phyloP scores from a whole-genome alignment of 2,888 invertebrate genomes.

The Conus canariensis region DNA sequence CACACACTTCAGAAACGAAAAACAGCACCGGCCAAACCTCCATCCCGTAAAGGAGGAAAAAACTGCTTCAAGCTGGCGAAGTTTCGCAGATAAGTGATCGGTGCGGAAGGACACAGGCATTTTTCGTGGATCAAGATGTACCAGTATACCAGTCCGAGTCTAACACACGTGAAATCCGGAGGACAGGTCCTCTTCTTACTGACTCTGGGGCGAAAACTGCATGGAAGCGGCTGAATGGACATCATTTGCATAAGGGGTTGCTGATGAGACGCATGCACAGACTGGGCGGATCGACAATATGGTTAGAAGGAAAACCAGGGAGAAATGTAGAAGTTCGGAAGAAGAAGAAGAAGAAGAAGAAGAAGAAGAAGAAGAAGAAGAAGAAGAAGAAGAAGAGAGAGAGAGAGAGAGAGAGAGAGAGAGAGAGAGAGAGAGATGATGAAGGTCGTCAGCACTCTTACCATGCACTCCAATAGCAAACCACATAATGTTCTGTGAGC shows the following conservation, averaged over 20 bases:
- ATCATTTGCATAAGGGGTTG: neutral
- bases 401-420: conserved; percentile 16
- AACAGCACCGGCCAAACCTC: too few species aligned
- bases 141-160: too few species aligned
- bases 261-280: too few species aligned
- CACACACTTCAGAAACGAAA: too few species aligned
- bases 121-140: neutral
- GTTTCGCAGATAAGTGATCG: neutral
- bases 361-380: neutral
- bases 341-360: neutral
- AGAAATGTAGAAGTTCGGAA: too few species aligned
- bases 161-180: neutral
- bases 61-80: too few species aligned
- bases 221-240: neutral
- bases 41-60: too few species aligned
- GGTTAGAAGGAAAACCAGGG: too few species aligned
- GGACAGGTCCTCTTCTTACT: neutral
- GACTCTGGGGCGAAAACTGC: neutral
- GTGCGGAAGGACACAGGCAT: neutral
- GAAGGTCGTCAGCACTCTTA: neutral
- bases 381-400: neutral
- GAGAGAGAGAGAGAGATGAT: neutral
- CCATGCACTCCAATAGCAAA: neutral
- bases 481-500: neutral
- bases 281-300: neutral